Base-by-base conservation (phyloP, 2,797 vertebrate genomes). In the Trachops cirrhosus region DNA sequence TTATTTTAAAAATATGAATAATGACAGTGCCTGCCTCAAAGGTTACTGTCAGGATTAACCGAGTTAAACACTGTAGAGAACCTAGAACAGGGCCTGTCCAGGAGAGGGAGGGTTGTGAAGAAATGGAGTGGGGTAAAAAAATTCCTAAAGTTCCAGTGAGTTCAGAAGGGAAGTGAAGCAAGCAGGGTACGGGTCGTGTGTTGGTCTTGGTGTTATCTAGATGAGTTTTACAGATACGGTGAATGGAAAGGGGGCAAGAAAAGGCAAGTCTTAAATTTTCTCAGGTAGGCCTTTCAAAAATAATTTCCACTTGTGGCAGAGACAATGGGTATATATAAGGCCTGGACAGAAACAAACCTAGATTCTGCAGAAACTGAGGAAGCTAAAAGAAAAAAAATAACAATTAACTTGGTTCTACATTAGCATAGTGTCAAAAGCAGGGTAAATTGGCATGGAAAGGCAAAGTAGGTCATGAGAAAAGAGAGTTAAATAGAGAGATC, bases 401-500 rank as follows among this genome's bases (percentile, higher is more conserved):
- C 22, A 57, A 6, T 67, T 32, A 71, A 37, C 44, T 54, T 34
- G 39, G 22, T n/a, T 34, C 12, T 62, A 2, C 32, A 1, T 70
- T 24, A 44, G 19, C 34, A 7, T 57, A 32, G 34, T 67, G 18
- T 86, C 68, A 52, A 93, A 70, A 48, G 52, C 41, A 78, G 34
- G 80, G 57, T 48, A 74, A 29, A 44, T 89, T 80, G n/a, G 14
- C 54, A 7, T 48, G 54, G 67, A 54, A 68, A 90, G 52, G 22
- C 73, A 84, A 86, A 96, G 37, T 88, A 67, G 50, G 22, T 91
- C 39, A 88, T 59, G 41, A 92, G 62, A 73, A 85, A 85, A 83
- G 54, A 83, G 34, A 90, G 29, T 59, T 85, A 64, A 93, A 68
- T 67, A 44, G 59, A 75, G 77, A 52, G 71, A 86, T 54, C 21